phyloP scores from a whole-genome alignment of 2,797 vertebrate species.

The Semotilus atromaculatus region DNA sequence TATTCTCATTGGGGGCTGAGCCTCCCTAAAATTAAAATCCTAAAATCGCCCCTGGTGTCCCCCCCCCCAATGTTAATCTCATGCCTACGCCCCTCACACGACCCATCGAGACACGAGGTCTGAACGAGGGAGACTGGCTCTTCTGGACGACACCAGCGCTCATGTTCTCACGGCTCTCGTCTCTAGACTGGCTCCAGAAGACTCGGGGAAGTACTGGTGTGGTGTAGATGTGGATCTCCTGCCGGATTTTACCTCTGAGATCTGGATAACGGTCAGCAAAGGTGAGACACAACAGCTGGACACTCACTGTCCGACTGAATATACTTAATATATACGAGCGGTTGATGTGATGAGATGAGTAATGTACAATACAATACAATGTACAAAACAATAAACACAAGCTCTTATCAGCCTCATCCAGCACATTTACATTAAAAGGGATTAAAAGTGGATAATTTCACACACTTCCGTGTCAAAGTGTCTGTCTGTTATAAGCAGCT shows the following conservation, averaged over 20 bases:
- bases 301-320: not conserved
- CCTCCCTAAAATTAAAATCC: too few species aligned
- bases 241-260: not conserved
- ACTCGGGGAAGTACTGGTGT: not conserved
- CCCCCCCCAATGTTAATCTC: too few species aligned
- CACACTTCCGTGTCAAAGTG: too few species aligned
- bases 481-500: too few species aligned
- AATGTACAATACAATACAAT: too few species aligned
- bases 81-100: too few species aligned
- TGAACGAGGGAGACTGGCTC: not conserved
- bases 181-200: not conserved
- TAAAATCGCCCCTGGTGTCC: too few species aligned
- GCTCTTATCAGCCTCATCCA: too few species aligned
- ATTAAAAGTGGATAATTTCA: too few species aligned
- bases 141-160: constrained; percentile 1
- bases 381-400: too few species aligned
- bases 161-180: constrained; percentile 1
- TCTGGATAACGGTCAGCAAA: not conserved
- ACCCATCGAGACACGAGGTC: not conserved
- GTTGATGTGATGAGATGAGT: not conserved
- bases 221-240: not conserved
- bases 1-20: too few species aligned
- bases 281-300: constrained; percentile 8
- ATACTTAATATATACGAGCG: not conserved
- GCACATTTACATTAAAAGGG: too few species aligned